Evolutionary conservation across 2,888 invertebrate species (phyloP).

Genomic region (Eupithecia centaureata): DNA sequence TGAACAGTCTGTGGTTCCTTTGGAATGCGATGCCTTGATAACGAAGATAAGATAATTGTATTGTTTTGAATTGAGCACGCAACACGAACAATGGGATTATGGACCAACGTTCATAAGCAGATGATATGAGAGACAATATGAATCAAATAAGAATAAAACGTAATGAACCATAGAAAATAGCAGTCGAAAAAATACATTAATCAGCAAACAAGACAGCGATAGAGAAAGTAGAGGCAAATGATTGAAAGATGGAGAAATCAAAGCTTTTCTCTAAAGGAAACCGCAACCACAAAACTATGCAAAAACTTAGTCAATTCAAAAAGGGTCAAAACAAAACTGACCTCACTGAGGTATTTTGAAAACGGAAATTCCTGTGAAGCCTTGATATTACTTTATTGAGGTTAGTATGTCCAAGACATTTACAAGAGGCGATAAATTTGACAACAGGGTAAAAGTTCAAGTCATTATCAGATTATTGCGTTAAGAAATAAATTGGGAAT

Average conservation of each 20-base stretch:
- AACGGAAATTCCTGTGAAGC: constrained; percentile 39
- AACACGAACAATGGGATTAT: constrained; percentile 46
- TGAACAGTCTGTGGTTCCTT: constrained; percentile 15
- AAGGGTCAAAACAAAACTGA: constrained; percentile 14
- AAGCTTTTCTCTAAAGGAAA: not conserved
- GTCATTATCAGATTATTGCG: constrained; percentile 22
- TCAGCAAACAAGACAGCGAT: not conserved
- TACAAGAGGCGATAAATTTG: constrained; percentile 41
- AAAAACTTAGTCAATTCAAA: constrained; percentile 4
- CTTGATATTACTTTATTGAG: constrained; percentile 43
- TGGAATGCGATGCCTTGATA: constrained; percentile 57
- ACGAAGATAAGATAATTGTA: constrained; percentile 70
- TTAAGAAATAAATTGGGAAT: constrained; percentile 15
- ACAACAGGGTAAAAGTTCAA: constrained; percentile 41
- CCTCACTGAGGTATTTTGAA: constrained; percentile 34
- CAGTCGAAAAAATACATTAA: not conserved
- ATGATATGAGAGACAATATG: constrained; percentile 10
- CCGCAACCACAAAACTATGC: not conserved
- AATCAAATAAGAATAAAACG: not conserved
- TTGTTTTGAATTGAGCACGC: constrained; percentile 71
- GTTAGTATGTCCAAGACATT: constrained; percentile 44
- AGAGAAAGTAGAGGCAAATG: not conserved
- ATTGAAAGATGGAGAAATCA: not conserved
- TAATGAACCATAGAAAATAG: constrained; percentile 3
- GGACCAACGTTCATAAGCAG: constrained; percentile 38